Percentiles rank a stretch among this genome's conserved stretches.
These are phyloP conservation scores for Mola mola DNA, from an alignment of 2,113 vertebrate genomes.

Conservation along the genomic window DNA sequence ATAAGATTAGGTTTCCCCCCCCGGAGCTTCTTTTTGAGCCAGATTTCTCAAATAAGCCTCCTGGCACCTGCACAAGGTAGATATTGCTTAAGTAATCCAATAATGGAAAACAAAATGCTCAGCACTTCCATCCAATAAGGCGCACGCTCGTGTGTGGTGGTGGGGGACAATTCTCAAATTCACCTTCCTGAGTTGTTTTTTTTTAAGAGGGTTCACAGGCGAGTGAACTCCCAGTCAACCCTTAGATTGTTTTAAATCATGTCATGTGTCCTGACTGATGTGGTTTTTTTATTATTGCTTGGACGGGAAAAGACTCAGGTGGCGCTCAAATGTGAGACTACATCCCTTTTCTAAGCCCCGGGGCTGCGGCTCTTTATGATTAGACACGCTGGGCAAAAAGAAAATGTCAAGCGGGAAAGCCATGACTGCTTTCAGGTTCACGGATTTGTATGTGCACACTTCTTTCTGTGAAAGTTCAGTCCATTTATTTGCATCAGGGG, in stretches of 20 bases:
- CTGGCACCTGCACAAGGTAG: slow-evolving; percentile 53
- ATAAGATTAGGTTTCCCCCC: slow-evolving; percentile 62
- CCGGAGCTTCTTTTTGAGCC: slow-evolving; percentile 34
- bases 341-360: slow-evolving; percentile 11
- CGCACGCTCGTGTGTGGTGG: slow-evolving; percentile 4
- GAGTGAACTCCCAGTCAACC: slow-evolving; percentile 43
- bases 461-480: too few relatives aligned
- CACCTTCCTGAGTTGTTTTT: slow-evolving; percentile 21
- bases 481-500: too few relatives aligned
- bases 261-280: slow-evolving; percentile 13
- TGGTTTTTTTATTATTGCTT: slow-evolving; percentile 27
- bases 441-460: background rate
- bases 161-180: slow-evolving; percentile 6
- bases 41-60: slow-evolving; percentile 55
- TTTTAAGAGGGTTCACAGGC: slow-evolving; percentile 22
- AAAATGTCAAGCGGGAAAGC: too few relatives aligned
- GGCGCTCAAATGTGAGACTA: slow-evolving; percentile 18
- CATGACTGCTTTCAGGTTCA: slow-evolving; percentile 30
- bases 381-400: too few relatives aligned
- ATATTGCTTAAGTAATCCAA: slow-evolving; percentile 65
- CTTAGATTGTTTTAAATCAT: slow-evolving; percentile 31
- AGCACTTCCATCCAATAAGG: slow-evolving; percentile 37
- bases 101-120: slow-evolving; percentile 58
- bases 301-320: slow-evolving; percentile 11
- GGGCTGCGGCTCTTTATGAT: slow-evolving; percentile 1